Base-by-base conservation (phyloP, 2,113 vertebrate species). In the Megaceryle torquata region DNA sequence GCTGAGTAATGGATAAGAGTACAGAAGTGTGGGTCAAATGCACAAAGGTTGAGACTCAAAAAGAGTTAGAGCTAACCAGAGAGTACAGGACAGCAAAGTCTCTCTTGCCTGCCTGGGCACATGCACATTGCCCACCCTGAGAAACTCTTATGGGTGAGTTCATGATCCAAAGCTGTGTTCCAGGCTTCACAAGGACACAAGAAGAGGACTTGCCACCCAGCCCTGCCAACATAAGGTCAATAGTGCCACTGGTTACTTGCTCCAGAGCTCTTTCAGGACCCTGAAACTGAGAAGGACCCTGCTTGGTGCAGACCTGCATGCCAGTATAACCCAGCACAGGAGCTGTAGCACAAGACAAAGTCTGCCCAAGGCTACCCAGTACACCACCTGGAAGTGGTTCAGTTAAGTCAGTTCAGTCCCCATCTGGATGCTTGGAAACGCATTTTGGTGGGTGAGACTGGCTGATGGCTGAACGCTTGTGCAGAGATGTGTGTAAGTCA, bases 361-460 rank as follows among this genome's bases (percentile, higher is more conserved):
- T 28, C 53, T 93, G 75, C 76, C 41, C 46, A 44, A 75, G 46
- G 67, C 59, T 93, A 60, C 31, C 51, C 5, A 6, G 11, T 37
- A 70, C 53, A 71, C 54, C 46, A 60, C 64, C 80, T 91, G 92
- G 80, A 86, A 83, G 26, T 13, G 46, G 17, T 33, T 92, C 91
- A 46, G 76, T 51, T 74, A 16, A 92, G 31, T 57, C 56, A 57
- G 19, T 31, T 94, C 83, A 81, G 72, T 51, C 77, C 86, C 86
- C 91, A 93, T 84, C 68, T 92, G 91, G 86, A 35, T 13, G 21
- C 88, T 68, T 81, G 76, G 86, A 86, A 92, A 41, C 25, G 72
- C 81, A 51, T 31, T 90, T 77, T 68, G 60, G 92, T 95, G 92
- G 82, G 85, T 93, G 94, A 93, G 56, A 72, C 26, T 24, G 75